Evolutionary conservation across 2,113 vertebrate species (phyloP), one percentile per base, ranked within the genome.

Genomic region (Syngnathus typhle): DNA sequence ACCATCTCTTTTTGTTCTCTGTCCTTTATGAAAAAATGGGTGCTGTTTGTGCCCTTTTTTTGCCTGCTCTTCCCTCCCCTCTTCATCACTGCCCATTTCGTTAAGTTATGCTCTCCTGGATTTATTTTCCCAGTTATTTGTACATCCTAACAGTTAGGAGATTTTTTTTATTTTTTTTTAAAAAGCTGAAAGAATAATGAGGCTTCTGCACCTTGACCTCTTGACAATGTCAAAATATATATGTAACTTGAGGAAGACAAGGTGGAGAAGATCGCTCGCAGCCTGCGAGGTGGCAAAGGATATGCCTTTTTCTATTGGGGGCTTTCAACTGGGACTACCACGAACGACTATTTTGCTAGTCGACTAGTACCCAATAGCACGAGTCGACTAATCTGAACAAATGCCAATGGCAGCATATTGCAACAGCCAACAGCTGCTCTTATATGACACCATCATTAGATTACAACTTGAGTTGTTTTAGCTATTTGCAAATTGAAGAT

Each of bases 11-110:
- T 69, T 64, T 43, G 43, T 64, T 18, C 47, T 68, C 65, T 68
- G 49, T 74, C 64, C 70, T 81, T 61, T 67, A 12, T 71, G 69
- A 80, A 82, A 82, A 81, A 80, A 67, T 55, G 58, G 46, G 46
- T 65, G 39, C 63, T 78, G 61, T 54, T 79, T 41, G 44, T 62
- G 55, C 66, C 37, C 67, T 72, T 68, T 18, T 69, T 49, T 43
- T 32, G 23, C 66, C 23, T 23, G 36, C 64, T 79, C 62, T 37
- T 67, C 59, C 64, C 32, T 70, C 44, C 44, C 41, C 68, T 60
- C 59, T 58, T 64, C 68, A 38, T 71, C 60, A 18, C 5, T 70
- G 59, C 23, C 27, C 38, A 36, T 47, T 60, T 52, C 69, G 54
- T 38, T 39, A 7, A 43, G 36, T 67, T 75, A 44, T 32, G 61